Evolutionary conservation across 2,888 invertebrate species (phyloP), one percentile per base, ranked within the genome.

Genomic region (Brenthis hecate): DNA sequence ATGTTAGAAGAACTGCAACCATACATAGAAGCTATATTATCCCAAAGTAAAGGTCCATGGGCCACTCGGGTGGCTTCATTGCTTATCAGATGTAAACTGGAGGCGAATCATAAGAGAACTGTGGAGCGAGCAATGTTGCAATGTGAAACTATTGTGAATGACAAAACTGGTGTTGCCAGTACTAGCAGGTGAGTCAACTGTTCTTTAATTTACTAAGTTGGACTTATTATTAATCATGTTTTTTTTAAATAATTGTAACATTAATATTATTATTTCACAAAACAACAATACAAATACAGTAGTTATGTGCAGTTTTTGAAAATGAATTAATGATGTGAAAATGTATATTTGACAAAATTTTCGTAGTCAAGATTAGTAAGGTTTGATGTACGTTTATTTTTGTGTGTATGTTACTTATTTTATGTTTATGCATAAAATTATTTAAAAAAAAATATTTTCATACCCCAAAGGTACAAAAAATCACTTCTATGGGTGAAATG

Each of bases 61-160:
- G 88, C 96, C 54, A 93, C 98, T 1, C 95, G 97, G 63, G 94
- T 96, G 51, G 94, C 95, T 0, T 95, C 97, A 0, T 87, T 99
- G 23, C 89, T 96, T 1, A 89, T 96, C 14, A 94, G 99, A 65
- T 97, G 97, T 75, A 93, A 94, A 69, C 85, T 97, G 64, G 98
- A 99, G 85, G 94, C 95, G 0, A 94, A 93, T 60, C 96, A 96
- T 78, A 95, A 96, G 67, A 94, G 99, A 66, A 96, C 97, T 0
- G 95, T 98, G 14, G 98, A 99, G 82, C 93, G 99, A 53, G 96
- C 98, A 28, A 95, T 99, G 94, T 94, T 95, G 81, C 99, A 99
- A 87, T 94, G 96, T 73, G 97, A 98, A 88, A 95, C 96, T 78
- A 92, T 97, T 50, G 94, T 97, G 5, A 95, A 95, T 73, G 93